Evolutionary conservation across 2,888 invertebrate genomes (phyloP), one percentile per base, ranked within the genome.

Genomic region (Axea sp.): DNA sequence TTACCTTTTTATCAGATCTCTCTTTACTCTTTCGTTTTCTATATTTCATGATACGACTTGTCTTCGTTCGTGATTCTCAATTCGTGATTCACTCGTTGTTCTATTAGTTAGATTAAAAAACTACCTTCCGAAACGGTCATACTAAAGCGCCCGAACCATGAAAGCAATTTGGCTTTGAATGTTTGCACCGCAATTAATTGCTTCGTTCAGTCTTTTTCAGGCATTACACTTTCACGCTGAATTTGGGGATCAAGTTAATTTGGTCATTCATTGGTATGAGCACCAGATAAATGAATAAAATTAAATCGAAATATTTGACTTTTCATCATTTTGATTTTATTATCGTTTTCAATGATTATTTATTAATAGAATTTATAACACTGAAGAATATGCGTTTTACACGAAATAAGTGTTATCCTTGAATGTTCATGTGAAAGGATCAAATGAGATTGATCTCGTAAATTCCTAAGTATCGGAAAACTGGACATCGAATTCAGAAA

Each of bases 101-200:
- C 24, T 45, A 33, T 59, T 45, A 59, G 57, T 43, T 45, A 5
- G 45, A 59, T 59, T 59, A 45, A 45, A 43, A 33, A 59, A 59
- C 59, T 59, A 41, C 22, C 43, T 57, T 43, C 19, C 30, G 30
- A 31, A 49, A 22, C 22, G 39, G 62, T 31, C 65, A 47, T 55
- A 19, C 22, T 47, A 55, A 37, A 65, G 31, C 26, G 11, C 3
- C 15, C 14, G 53, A 14, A 43, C 47, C 45, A 28, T 65, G 30
- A 51, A 65, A 37, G 53, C 45, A 41, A 31, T 53, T 65, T 45
- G 14, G 30, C 35, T 65, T 55, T 30, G 33, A 37, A 53, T 55
- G 65, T 55, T 65, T 65, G 28, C 28, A 3, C 12, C 8, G 45
- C 55, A 55, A 53, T 51, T 53, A 51, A 64, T 60, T 47, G 26